These are phyloP conservation scores for Vesta saturnalis DNA, from an alignment of 2,888 invertebrate species.

Conservation along the genomic window DNA sequence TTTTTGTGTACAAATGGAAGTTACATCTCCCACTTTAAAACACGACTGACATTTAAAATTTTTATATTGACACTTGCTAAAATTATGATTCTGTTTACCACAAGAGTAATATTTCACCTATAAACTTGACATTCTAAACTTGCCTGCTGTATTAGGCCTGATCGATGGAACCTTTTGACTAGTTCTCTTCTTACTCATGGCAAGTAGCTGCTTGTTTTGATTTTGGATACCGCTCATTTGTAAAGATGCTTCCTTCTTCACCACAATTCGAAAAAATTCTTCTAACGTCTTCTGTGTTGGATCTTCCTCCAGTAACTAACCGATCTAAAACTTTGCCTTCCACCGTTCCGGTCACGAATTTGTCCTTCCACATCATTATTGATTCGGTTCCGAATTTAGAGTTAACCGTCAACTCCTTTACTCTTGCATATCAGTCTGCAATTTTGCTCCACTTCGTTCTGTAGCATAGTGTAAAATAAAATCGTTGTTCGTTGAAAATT, in stretches of 20 bases:
- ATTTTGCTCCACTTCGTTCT: background rate
- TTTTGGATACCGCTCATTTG: background rate
- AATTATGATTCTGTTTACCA: background rate
- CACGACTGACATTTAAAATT: background rate
- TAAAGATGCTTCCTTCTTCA: background rate
- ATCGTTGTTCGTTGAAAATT: background rate
- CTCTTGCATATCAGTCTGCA: background rate
- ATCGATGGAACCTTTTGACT: no score
- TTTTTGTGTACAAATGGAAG: background rate
- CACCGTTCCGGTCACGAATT: background rate
- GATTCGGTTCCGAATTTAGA: background rate
- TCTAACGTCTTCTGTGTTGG: background rate
- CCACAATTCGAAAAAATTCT: background rate
- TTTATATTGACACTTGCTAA: background rate
- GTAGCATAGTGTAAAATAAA: background rate
- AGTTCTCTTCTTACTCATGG: no score
- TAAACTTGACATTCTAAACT: no score
- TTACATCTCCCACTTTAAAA: background rate
- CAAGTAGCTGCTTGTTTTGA: background rate
- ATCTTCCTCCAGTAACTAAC: background rate
- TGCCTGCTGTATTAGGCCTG: no score
- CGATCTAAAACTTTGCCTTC: background rate
- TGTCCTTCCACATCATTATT: background rate
- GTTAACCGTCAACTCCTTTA: background rate
- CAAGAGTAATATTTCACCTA: background rate